Evolutionary conservation across 2,888 invertebrate species (phyloP).

Genomic region (Stegana nigrithorax): DNA sequence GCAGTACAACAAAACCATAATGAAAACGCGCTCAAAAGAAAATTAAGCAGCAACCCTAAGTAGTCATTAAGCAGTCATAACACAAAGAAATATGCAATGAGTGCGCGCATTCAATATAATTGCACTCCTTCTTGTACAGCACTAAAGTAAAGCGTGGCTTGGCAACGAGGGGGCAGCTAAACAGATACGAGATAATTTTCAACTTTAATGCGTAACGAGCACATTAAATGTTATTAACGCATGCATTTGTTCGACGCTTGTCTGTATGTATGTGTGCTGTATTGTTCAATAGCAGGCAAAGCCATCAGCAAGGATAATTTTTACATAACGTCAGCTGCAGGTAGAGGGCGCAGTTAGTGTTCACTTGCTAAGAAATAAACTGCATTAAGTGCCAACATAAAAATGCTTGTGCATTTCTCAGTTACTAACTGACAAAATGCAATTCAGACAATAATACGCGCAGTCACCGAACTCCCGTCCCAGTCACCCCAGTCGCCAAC

Average conservation of each 20-base stretch:
- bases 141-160: background rate
- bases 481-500: too few species aligned
- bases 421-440: conserved; percentile 22
- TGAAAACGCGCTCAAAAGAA: background rate
- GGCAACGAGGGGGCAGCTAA: background rate
- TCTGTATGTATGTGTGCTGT: conserved; percentile 23
- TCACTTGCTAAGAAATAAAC: conserved; percentile 34
- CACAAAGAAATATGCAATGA: conserved; percentile 3
- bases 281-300: conserved; percentile 6
- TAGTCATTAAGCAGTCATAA: conserved; percentile 14
- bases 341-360: too few species aligned
- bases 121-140: background rate
- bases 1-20: too few species aligned
- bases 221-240: conserved; percentile 61
- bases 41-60: background rate
- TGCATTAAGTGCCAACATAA: conserved; percentile 8
- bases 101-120: background rate
- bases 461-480: too few species aligned
- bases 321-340: too few species aligned
- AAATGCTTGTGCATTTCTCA: conserved; percentile 40
- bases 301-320: background rate
- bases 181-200: conserved; percentile 1
- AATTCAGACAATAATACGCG: conserved; percentile 3
- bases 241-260: conserved; percentile 36
- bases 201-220: conserved; percentile 22